Base-by-base conservation (phyloP, 2,888 invertebrate genomes). In the Boloria euphrosyne region DNA sequence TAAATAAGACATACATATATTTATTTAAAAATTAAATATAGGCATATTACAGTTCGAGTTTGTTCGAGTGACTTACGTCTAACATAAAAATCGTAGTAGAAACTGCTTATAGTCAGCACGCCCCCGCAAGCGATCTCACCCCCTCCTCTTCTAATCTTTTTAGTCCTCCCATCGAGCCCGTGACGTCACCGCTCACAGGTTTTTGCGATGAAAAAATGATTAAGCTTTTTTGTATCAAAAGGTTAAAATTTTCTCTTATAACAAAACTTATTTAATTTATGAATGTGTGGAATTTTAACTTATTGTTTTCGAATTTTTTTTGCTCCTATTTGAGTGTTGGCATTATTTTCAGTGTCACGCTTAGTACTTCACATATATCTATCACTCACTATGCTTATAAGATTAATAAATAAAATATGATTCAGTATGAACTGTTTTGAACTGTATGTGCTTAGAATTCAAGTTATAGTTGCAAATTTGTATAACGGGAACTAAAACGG, bases 171-270 rank as follows among this genome's bases (percentile, higher is more conserved):
- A 73, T 72, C 79, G 76, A 81, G 79, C 77, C 81, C 78, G 86
- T 91, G 91, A 91, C 91, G 91, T 92, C 91, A 91, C 88, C 79
- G 83, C 85, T 87, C 83, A 82, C 79, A 81, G 82, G 87, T 68
- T 87, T 86, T 85, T 83, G 82, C 85, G 86, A 85, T 84, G 84
- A 87, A 89, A 90, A 88, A 84, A 84, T 81, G 79, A 84, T 81
- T 81, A 83, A 82, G 77, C 79, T 79, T 78, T 78, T 75, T 66
- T 57, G 47, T 53, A 51, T 43, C 18, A 52, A 63, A 66, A 66
- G 62, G 62, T 68, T 62, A 66, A 62, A 49, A 16, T 18, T 10
- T 49, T 31, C 49, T 18, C 50, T 14, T 46, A 22, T 52, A 14
- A 18, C 57, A 51, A 17, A 43, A 38, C 17, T 43, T 55, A 44